Evolutionary conservation across 2,888 invertebrate species (phyloP).

Genomic region (Conops quadrifasciatus): DNA sequence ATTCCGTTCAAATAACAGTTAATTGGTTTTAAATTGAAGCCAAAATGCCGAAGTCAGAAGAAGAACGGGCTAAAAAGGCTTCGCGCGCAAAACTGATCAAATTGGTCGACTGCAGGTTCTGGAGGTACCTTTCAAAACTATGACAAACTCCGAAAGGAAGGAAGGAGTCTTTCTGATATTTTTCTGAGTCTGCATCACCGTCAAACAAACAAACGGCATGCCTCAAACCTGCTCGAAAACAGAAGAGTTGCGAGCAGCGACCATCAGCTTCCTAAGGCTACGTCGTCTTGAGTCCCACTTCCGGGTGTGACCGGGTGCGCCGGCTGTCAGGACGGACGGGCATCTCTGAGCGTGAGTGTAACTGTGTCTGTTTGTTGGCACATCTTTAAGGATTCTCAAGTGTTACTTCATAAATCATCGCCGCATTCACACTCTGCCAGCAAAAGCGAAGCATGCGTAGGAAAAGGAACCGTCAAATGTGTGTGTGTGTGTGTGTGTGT

Average conservation of each 20-base stretch:
- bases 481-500: neutral
- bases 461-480: neutral
- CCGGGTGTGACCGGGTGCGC: neutral
- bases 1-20: no score
- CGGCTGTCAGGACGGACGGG: neutral
- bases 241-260: slow-evolving; percentile 1
- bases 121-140: no score
- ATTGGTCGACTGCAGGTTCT: no score
- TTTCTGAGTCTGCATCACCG: no score
- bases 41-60: no score
- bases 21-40: no score
- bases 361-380: neutral
- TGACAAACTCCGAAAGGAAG: no score
- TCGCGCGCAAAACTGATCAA: no score
- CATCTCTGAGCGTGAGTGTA: neutral
- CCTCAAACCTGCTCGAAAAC: no score
- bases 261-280: neutral
- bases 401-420: slow-evolving; percentile 33
- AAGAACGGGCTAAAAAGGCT: no score
- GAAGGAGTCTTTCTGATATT: no score
- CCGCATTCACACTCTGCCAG: neutral
- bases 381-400: slow-evolving; percentile 20
- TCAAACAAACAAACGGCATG: no score
- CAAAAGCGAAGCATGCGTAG: neutral
- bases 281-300: neutral